Evolutionary conservation across 2,888 invertebrate genomes (phyloP), one percentile per base, ranked within the genome.

Genomic region (Gymnosoma rotundatum): DNA sequence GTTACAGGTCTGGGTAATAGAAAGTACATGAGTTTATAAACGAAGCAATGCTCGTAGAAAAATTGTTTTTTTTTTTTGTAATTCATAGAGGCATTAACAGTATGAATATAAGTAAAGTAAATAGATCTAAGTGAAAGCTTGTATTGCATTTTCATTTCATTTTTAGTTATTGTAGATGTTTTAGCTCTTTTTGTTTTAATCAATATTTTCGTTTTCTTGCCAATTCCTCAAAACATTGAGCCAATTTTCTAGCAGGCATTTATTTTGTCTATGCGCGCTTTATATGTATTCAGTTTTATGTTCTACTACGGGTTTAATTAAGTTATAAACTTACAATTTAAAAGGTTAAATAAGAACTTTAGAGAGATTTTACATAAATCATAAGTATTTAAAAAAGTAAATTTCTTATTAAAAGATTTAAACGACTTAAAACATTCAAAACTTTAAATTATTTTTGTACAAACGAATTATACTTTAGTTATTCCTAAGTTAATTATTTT

Each of bases 41-140:
- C 12, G 12, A 42, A 42, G 1, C 38, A 38, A 42, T 42, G 7
- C 32, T 32, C 32, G 32, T 8, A 42, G 2, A 42, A 42, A 42
- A 9, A 42, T 12, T 12, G 7, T 38, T 38, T 1, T 32, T 32
- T 32, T 32, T 5, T 32, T 32, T 32, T 32, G 1, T 42, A 42
- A 42, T 42, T 60, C 25, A 25, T 16, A 42, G 18, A 76, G 18
- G 60, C 18, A 16, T 21, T 16, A 48, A 32, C 16, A 60, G 42
- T 42, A 42, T 42, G 42, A 42, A 42, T 8, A 42, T 12, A 42
- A 42, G 42, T 12, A 42, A 42, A 52, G 18, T 70, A 20, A 64
- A 56, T 18, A 38, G 50, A 67, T 61, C 66, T 67, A 42, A 80
- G 67, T 74, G 80, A 80, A 78, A 78, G 78, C 66, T 42, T 50